Evolutionary conservation across 2,113 vertebrate genomes (phyloP), one percentile per base, ranked within the genome.

Genomic region (Cryptotis parvus): DNA sequence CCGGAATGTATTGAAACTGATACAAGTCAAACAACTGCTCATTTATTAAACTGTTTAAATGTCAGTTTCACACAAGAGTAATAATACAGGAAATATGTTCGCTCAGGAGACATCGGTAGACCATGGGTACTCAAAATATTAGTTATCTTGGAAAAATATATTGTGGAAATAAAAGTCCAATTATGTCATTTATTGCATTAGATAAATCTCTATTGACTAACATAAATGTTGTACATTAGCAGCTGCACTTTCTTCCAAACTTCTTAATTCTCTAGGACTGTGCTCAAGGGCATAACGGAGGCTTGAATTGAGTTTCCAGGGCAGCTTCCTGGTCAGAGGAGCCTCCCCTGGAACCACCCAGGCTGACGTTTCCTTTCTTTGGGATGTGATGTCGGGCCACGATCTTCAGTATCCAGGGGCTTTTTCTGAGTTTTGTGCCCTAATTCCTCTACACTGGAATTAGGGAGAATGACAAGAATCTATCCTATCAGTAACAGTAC

Each of bases 21-120:
- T 98, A 97, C 97, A 96, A 98, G 97, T 98, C 97, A 98, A 98
- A 98, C 98, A 98, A 98, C 97, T 74, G 95, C 97, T 98, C 98
- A 96, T 98, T 98, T 97, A 98, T 98, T 98, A 97, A 98, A 97
- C 97, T 94, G 37, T 97, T 98, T 98, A 98, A 98, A 97, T 95
- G 97, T 98, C 98, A 98, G 93, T 95, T 98, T 98, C 96, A 96
- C 95, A 95, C 95, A 97, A 96, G 97, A 95, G 95, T 95, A 97
- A 97, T 97, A 95, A 95, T 96, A 94, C 90, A 94, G 97, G 96
- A 98, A 98, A 98, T 97, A 97, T 69, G 33, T 91, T 95, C 94
- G 6, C 90, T 37, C 73, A 82, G 96, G 96, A 98, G 97, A 96
- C 95, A 97, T 97, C 96, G 95, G 97, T 87, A 96, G 97, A 87